phyloP scores from a whole-genome alignment of 2,888 invertebrate genomes.

The Cataglyphis rosenhaueri region DNA sequence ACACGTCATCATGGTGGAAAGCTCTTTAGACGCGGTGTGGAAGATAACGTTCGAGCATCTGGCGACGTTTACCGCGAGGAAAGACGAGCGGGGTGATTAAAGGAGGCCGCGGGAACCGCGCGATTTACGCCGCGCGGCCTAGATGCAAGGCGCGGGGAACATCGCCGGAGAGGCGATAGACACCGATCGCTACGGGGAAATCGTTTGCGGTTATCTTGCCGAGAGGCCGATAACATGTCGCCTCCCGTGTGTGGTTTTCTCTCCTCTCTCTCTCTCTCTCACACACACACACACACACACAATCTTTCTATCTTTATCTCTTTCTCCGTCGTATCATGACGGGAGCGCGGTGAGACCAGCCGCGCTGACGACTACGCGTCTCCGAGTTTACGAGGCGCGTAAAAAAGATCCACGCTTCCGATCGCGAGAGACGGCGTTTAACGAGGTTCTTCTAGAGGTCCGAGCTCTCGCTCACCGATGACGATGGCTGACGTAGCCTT shows the following conservation, averaged over 20 bases:
- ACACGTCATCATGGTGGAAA: conserved; percentile 39
- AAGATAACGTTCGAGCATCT: conserved; percentile 45
- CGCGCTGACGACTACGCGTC: conserved; percentile 18
- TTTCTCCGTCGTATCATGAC: conserved; percentile 1
- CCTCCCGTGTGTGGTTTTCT: conserved; percentile 42
- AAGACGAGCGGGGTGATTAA: conserved; percentile 61
- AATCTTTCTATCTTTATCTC: not conserved
- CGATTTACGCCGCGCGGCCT: conserved; percentile 44
- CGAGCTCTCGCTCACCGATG: conserved; percentile 2
- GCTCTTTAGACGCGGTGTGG: conserved; percentile 25
- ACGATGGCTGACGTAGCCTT: not conserved
- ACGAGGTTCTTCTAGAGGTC: conserved; percentile 33
- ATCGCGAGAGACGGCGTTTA: conserved; percentile 32
- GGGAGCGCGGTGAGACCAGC: not conserved
- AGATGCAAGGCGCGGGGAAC: conserved; percentile 54
- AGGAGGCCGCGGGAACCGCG: conserved; percentile 59
- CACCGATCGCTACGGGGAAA: conserved; percentile 67
- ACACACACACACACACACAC: not conserved
- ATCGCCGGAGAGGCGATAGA: conserved; percentile 66
- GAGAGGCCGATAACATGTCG: conserved; percentile 50
- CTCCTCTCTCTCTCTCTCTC: conserved; percentile 10
- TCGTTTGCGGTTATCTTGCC: conserved; percentile 59
- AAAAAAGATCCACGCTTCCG: conserved; percentile 37
- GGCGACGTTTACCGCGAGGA: conserved; percentile 36
- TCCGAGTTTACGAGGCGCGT: conserved; percentile 29